These are phyloP conservation scores for Charadrius vociferus DNA, from an alignment of 2,113 vertebrate species.

Conservation along the genomic window DNA sequence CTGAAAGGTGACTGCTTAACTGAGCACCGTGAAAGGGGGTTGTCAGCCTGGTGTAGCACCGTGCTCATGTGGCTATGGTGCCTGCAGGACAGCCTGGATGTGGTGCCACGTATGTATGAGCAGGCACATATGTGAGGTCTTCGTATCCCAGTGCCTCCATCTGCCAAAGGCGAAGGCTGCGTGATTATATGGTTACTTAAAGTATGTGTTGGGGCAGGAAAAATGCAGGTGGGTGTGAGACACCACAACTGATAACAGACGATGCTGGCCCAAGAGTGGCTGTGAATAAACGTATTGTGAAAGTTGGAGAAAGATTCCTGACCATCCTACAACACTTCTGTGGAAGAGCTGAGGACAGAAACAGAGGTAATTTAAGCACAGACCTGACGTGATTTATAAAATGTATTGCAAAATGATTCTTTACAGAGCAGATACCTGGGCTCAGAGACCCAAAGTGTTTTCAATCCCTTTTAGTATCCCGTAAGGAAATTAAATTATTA, in stretches of 20 bases:
- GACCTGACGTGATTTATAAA: neutral
- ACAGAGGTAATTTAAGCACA: neutral
- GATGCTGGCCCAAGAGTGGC: neutral
- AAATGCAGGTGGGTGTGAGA: conserved; percentile 48
- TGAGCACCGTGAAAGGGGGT: neutral
- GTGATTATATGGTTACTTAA: neutral
- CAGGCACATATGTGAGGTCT: neutral
- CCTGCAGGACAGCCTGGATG: neutral
- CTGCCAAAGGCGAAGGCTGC: neutral
- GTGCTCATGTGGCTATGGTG: rapidly evolving
- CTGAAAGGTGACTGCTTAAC: neutral
- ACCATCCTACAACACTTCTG: neutral
- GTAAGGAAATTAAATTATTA: neutral
- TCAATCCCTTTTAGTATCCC: neutral
- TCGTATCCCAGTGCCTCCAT: neutral
- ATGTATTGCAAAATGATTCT: neutral
- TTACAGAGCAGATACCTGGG: neutral
- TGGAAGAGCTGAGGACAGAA: neutral
- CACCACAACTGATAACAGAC: neutral
- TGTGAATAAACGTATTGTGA: conserved; percentile 28
- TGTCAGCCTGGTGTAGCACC: neutral
- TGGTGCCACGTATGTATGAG: neutral
- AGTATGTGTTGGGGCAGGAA: neutral
- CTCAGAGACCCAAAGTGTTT: neutral
- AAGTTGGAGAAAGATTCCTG: neutral